Conservation (phyloP, 2,888 invertebrate species). For the Uloborus plumipes region DNA sequence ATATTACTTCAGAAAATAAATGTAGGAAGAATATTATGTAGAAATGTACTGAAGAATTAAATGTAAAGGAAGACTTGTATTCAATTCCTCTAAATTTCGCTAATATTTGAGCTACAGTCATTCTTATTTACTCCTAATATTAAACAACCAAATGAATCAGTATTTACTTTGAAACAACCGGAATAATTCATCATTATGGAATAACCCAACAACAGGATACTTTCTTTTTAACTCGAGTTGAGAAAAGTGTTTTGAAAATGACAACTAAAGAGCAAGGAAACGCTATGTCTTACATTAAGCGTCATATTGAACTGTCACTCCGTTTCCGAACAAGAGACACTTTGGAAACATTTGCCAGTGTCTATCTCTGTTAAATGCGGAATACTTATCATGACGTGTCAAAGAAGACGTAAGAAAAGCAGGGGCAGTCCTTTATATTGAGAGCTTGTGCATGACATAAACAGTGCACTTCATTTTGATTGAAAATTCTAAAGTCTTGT, state of each 20-base stretch:
- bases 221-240: neutral
- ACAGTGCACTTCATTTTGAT: constrained; percentile 16
- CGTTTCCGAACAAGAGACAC: constrained; percentile 17
- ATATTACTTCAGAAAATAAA: no score
- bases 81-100: no score
- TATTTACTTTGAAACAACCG: no score
- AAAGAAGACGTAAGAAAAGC: constrained; percentile 15
- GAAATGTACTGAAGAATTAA: no score
- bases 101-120: no score
- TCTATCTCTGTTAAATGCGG: constrained; percentile 14
- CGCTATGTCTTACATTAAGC: constrained; percentile 16
- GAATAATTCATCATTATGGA: no score
- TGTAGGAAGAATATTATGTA: no score
- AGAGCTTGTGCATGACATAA: constrained; percentile 21
- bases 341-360: constrained; percentile 33
- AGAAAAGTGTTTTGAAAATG: constrained; percentile 25
- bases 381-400: constrained; percentile 26
- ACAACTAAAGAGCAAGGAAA: constrained; percentile 20
- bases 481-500: constrained; percentile 14
- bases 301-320: constrained; percentile 29
- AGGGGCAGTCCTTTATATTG: neutral
- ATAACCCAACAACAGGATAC: no score
- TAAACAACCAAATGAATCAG: no score
- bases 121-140: no score
- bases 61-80: no score